A percentile compares a stretch with the other conserved stretches of the same genome.
phyloP scores from a whole-genome alignment of 2,797 vertebrate species.

The Platyrinchus mystaceus region DNA sequence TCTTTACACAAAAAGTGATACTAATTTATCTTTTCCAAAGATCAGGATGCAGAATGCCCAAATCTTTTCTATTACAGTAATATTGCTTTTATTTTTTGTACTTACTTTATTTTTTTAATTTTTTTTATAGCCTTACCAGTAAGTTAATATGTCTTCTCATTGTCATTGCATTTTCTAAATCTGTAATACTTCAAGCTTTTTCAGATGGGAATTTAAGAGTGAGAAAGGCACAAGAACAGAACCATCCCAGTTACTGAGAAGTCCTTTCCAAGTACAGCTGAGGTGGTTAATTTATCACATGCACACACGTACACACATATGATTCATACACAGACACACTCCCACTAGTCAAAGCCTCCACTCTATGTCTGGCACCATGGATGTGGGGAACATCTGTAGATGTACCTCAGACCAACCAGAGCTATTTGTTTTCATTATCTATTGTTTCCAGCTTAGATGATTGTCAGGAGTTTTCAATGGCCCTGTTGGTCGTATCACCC shows the following conservation, averaged over 20 bases:
- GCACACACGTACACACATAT: accelerated
- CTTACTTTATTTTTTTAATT: not conserved
- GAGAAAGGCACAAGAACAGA: not conserved
- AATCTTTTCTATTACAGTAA: not conserved
- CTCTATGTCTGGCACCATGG: accelerated
- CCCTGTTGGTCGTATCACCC: no score
- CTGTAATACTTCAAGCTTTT: not conserved
- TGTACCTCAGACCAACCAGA: not conserved
- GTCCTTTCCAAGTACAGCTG: not conserved
- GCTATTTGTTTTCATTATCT: not conserved
- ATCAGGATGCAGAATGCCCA: not conserved
- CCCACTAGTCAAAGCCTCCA: not conserved
- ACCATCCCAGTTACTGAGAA: not conserved
- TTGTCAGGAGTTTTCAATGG: not conserved
- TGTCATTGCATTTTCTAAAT: not conserved
- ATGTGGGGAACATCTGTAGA: not conserved
- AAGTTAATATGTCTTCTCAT: not conserved
- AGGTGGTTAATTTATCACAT: not conserved
- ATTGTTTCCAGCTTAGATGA: not conserved
- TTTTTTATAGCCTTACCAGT: not conserved
- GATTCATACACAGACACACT: accelerated
- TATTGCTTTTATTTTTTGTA: not conserved
- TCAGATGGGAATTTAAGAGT: not conserved
- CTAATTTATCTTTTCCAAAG: not conserved
- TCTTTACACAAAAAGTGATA: not conserved